phyloP scores from a whole-genome alignment of 2,888 invertebrate species.

The Bembecia ichneumoniformis region DNA sequence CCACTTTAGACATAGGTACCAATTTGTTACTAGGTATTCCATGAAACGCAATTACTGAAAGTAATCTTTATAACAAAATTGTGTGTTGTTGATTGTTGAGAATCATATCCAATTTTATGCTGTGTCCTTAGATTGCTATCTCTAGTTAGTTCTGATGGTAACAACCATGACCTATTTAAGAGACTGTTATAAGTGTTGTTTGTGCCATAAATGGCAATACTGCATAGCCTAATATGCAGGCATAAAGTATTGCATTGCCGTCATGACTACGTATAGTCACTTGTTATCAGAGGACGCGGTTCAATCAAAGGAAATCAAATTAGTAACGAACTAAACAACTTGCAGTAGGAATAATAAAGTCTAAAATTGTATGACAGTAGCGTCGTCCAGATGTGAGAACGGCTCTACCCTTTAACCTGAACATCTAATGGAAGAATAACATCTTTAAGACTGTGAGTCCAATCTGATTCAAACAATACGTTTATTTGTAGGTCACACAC shows the following conservation, averaged over 20 bases:
- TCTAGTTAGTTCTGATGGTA: slow-evolving; percentile 25
- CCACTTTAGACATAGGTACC: too few species aligned
- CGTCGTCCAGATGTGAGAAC: slow-evolving; percentile 37
- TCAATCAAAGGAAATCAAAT: slow-evolving; percentile 42
- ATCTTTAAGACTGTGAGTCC: slow-evolving; percentile 38
- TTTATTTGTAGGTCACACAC: slow-evolving; percentile 51
- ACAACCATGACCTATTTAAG: slow-evolving; percentile 48
- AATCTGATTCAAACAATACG: slow-evolving; percentile 22
- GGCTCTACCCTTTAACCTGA: slow-evolving; percentile 49
- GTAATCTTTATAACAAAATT: too few species aligned
- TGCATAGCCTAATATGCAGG: slow-evolving; percentile 39
- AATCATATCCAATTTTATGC: neutral
- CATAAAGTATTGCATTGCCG: slow-evolving; percentile 29
- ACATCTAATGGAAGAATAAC: slow-evolving; percentile 31
- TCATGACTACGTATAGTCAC: slow-evolving; percentile 27
- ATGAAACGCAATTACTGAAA: too few species aligned
- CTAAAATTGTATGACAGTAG: slow-evolving; percentile 31
- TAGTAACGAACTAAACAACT: slow-evolving; percentile 33
- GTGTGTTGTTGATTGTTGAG: neutral
- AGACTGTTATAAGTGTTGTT: slow-evolving; percentile 48
- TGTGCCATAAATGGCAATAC: slow-evolving; percentile 40
- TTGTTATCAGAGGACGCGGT: slow-evolving; percentile 50
- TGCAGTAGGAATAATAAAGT: slow-evolving; percentile 32
- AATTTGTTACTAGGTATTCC: too few species aligned
- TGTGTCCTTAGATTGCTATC: slow-evolving; percentile 42